phyloP scores from a whole-genome alignment of 2,888 invertebrate species.

The Diploptera punctata region DNA sequence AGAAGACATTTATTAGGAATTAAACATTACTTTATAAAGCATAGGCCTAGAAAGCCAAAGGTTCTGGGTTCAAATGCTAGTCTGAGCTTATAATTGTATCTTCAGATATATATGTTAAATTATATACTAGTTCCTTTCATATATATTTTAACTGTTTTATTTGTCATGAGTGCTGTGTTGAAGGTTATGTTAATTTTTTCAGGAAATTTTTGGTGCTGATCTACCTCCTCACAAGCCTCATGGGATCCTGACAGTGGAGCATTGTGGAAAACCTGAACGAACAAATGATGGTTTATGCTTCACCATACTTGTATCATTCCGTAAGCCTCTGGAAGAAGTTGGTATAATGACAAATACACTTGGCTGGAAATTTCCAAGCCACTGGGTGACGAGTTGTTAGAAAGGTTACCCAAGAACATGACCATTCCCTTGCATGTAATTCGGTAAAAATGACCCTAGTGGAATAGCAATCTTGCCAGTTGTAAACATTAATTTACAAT shows the following conservation, averaged over 20 bases:
- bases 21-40: too few relatives aligned
- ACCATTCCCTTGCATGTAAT: conserved; percentile 84
- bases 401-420: conserved; percentile 76
- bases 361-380: conserved; percentile 83
- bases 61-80: too few relatives aligned
- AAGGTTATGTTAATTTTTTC: conserved; percentile 42
- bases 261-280: conserved; percentile 59
- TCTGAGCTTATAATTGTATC: too few relatives aligned
- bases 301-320: conserved; percentile 82
- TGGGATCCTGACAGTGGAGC: conserved; percentile 80
- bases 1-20: too few relatives aligned
- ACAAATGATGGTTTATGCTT: conserved; percentile 79
- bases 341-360: conserved; percentile 84
- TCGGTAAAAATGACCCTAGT: conserved; percentile 69
- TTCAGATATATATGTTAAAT: too few relatives aligned
- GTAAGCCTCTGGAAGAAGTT: conserved; percentile 85
- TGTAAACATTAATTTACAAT: too few relatives aligned
- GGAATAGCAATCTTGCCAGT: too few relatives aligned
- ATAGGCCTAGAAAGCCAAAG: too few relatives aligned
- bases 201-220: conserved; percentile 88
- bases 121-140: too few relatives aligned
- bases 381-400: conserved; percentile 70
- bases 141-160: too few relatives aligned
- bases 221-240: conserved; percentile 84
- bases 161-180: too few relatives aligned